Evolutionary conservation across 2,113 vertebrate species (phyloP).

Genomic region (Motacilla alba): DNA sequence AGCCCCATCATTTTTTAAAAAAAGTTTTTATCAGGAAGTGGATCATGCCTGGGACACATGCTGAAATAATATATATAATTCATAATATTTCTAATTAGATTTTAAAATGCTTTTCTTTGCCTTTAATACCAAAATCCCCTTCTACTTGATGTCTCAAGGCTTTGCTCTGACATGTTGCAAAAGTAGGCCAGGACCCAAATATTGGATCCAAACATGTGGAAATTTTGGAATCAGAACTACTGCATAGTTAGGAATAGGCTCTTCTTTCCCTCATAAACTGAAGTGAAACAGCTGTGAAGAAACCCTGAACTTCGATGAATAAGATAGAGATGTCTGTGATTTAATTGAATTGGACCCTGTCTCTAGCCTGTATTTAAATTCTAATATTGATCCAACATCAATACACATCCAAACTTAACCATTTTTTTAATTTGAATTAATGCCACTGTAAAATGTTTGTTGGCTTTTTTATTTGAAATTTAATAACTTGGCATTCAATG

Average conservation of each 20-base stretch:
- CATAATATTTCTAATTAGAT: neutral
- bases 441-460: neutral
- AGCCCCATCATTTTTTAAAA: neutral
- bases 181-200: neutral
- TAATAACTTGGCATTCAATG: neutral
- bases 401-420: neutral
- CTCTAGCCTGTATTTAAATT: neutral
- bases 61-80: neutral
- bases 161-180: neutral
- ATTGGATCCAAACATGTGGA: constrained; percentile 29
- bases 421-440: neutral
- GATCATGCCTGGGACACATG: neutral
- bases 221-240: constrained; percentile 10
- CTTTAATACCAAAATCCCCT: neutral
- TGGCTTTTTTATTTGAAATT: neutral
- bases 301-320: neutral
- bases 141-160: neutral
- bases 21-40: neutral
- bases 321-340: neutral
- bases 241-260: neutral
- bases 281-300: constrained; percentile 26
- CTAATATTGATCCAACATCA: neutral
- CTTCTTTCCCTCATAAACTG: neutral
- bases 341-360: neutral
- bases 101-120: neutral